Percentiles rank a stretch among this genome's conserved stretches.
phyloP scores from a whole-genome alignment of 2,797 vertebrate genomes.

The Hybognathus amarus region DNA sequence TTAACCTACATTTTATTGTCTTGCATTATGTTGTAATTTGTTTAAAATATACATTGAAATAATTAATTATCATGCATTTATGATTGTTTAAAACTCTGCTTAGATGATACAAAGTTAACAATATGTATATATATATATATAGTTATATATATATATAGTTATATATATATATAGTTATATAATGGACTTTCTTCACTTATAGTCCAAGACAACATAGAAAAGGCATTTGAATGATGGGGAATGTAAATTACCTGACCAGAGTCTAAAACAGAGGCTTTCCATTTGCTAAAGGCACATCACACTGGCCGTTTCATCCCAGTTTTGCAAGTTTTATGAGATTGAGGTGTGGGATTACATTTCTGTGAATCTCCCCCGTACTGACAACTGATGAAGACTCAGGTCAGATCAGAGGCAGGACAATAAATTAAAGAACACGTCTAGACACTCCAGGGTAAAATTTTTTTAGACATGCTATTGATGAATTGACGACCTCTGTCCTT shows the following conservation, averaged over 20 bases:
- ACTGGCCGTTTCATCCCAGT: background rate
- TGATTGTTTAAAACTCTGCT: background rate
- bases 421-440: conserved; percentile 11
- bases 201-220: background rate
- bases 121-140: no score
- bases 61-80: background rate
- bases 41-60: background rate
- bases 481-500: conserved; percentile 31
- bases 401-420: background rate
- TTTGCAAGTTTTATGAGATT: conserved; percentile 9
- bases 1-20: background rate
- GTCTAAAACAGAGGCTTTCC: background rate
- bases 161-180: no score
- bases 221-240: background rate
- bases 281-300: background rate
- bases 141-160: no score
- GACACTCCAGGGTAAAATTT: conserved; percentile 16
- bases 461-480: conserved; percentile 32
- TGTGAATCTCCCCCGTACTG: background rate
- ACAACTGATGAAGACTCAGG: conserved; percentile 14
- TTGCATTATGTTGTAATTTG: background rate
- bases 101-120: background rate
- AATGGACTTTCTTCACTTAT: background rate
- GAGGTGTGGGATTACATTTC: background rate
- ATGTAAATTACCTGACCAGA: background rate